A percentile compares a stretch with the other conserved stretches of the same genome.
Evolutionary conservation across 2,797 vertebrate genomes (phyloP).

Genomic region (Lutra lutra): DNA sequence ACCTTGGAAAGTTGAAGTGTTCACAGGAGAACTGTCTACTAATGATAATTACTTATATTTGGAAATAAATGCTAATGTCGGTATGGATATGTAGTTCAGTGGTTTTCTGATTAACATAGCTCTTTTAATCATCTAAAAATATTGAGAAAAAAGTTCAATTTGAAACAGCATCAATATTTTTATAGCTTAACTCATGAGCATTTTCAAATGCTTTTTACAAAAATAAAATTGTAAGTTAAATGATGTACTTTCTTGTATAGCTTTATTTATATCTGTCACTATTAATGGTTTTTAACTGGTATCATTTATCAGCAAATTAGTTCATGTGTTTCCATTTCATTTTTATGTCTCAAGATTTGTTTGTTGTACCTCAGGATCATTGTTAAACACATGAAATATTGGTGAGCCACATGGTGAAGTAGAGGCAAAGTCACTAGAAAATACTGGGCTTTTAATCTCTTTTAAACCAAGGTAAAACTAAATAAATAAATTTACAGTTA

Average conservation of each 20-base stretch:
- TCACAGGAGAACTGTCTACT: background rate
- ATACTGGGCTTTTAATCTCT: background rate
- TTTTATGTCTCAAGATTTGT: background rate
- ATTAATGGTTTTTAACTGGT: background rate
- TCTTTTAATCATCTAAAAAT: slow-evolving; percentile 6
- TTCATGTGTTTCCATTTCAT: background rate
- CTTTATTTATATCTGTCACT: background rate
- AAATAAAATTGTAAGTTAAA: background rate
- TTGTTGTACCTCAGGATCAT: background rate
- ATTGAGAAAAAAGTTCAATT: background rate
- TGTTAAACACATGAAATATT: background rate
- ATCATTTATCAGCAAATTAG: background rate
- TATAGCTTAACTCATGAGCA: background rate
- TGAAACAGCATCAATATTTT: background rate
- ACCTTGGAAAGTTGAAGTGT: background rate
- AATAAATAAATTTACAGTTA: background rate
- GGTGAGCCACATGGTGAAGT: background rate
- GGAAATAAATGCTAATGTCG: slow-evolving; percentile 17
- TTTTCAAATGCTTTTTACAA: slow-evolving; percentile 17
- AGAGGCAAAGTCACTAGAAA: background rate
- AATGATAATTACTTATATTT: slow-evolving; percentile 20
- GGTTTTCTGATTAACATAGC: background rate
- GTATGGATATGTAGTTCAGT: background rate
- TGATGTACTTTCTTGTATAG: background rate
- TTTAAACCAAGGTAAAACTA: slow-evolving; percentile 38